A percentile compares a stretch with the other conserved stretches of the same genome.
Conservation (phyloP, 2,797 vertebrate species). For the Anguilla pacifica region DNA sequence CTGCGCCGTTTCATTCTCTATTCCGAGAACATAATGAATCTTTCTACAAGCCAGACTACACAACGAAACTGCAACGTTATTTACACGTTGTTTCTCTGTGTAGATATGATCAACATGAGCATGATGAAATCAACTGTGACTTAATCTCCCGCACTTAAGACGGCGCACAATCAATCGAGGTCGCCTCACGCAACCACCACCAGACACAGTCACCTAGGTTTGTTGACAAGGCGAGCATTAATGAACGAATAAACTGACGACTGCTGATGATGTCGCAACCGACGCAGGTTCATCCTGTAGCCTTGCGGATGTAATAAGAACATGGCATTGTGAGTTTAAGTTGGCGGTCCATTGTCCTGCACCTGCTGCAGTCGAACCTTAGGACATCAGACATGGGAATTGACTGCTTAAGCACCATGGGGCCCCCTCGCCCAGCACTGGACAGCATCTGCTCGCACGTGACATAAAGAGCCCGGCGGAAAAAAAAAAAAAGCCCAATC, state of each 20-base stretch:
- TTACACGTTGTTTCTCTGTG: too few species aligned
- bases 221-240: neutral
- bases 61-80: neutral
- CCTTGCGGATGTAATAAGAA: neutral
- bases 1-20: neutral
- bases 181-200: neutral
- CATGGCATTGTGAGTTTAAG: neutral
- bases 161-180: neutral
- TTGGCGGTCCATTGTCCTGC: neutral
- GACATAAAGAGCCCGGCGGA: neutral
- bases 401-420: neutral
- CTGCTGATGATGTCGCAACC: neutral
- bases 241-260: neutral
- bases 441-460: neutral
- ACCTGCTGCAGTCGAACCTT: neutral
- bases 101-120: neutral
- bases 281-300: neutral
- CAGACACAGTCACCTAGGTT: neutral
- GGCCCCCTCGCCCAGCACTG: neutral
- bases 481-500: neutral
- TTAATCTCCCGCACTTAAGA: neutral
- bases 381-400: neutral
- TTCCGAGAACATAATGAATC: neutral
- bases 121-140: too few species aligned
- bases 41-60: neutral